A percentile compares a stretch with the other conserved stretches of the same genome.
phyloP scores from a whole-genome alignment of 37 sponge, comb jelly and placozoan genomes.

The Oopsacas minuta region DNA sequence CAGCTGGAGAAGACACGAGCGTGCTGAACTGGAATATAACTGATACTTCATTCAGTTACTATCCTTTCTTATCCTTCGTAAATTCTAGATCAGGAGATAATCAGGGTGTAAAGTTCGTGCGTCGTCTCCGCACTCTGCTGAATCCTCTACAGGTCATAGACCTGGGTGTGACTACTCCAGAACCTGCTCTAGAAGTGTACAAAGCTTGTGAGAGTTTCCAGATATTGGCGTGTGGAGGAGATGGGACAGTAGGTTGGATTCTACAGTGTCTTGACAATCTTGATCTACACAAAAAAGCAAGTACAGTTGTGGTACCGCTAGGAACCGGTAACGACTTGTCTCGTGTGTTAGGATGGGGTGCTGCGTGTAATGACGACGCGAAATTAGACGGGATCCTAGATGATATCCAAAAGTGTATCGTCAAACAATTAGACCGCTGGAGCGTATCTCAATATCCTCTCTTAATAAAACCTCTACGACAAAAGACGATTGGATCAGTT shows the following conservation, averaged over 20 bases:
- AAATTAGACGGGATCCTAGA: constrained; percentile 49
- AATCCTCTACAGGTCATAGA: constrained; percentile 93
- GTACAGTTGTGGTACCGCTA: constrained; percentile 72
- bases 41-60: constrained; percentile 20
- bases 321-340: constrained; percentile 95
- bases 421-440: constrained; percentile 73
- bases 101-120: constrained; percentile 77
- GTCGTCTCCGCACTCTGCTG: constrained; percentile 68
- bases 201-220: constrained; percentile 63
- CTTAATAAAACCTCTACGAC: neutral
- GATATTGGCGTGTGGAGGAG: constrained; percentile 81
- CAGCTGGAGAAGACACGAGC: neutral
- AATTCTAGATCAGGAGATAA: constrained; percentile 94
- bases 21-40: neutral
- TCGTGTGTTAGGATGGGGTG: constrained; percentile 89
- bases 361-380: constrained; percentile 65
- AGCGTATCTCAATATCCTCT: constrained; percentile 39
- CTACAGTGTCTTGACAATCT: constrained; percentile 67
- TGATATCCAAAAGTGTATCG: constrained; percentile 58
- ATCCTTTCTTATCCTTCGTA: constrained; percentile 76
- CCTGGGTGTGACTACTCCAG: constrained; percentile 66
- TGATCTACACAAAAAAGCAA: constrained; percentile 60
- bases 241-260: constrained; percentile 93
- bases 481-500: neutral
- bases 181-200: constrained; percentile 65